Base-by-base conservation (phyloP, 2,888 invertebrate species). In the Agapostemon virescens region DNA sequence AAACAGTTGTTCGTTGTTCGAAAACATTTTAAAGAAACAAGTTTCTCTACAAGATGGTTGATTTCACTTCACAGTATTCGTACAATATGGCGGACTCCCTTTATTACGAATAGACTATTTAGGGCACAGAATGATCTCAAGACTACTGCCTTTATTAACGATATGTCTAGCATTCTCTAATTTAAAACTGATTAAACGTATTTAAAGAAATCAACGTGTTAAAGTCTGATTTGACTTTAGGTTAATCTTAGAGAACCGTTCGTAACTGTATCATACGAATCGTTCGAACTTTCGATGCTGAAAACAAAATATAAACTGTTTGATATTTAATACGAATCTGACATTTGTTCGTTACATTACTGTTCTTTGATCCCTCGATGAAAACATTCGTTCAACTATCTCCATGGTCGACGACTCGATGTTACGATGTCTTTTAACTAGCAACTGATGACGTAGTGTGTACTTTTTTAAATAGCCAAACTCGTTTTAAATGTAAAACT, bases 91-190 rank as follows among this genome's bases (percentile, higher is more conserved):
- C 63, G 33, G 36, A 11, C 13, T 4, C 33, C n/a, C 33, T 11
- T 63, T 9, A 11, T 36, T 23, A 30, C 33, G n/a, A n/a, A 33
- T 49, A 68, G 33, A 68, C 45, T 49, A 33, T 49, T 49, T 68
- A 68, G 45, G 13, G 45, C 68, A 49, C 68, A 68, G 68, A 68
- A 33, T 49, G 49, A 68, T 68, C 68, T 68, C 68, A 49, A 49
- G 45, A 68, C 45, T 68, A 68, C 68, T 68, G 68, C 68, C 68
- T 68, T 68, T 15, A 49, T 33, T 49, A 49, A 68, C 33, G 49
- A 68, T 68, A 68, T 45, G 33, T 52, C 30, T 45, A 52, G n/a
- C 33, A 30, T 68, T 68, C 45, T n/a, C 23, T 49, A 33, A 68
- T 68, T 68, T 33, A 33, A 68, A 68, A 68, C 49, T 15, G 15